Evolutionary conservation across 2,113 vertebrate genomes (phyloP), one percentile per base, ranked within the genome.

Genomic region (Hepsetus odoe): DNA sequence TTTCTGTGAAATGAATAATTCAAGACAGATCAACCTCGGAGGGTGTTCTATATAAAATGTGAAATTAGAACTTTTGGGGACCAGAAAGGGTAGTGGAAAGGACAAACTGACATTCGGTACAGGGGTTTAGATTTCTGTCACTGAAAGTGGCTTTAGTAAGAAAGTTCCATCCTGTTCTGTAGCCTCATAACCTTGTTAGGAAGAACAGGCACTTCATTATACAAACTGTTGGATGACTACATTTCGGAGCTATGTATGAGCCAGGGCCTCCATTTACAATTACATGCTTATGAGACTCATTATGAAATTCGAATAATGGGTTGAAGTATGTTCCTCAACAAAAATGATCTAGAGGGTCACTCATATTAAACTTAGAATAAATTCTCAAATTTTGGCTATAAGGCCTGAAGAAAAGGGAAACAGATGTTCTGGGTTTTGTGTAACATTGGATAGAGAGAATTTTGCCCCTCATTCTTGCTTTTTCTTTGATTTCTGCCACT

Each of bases 321-420:
- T n/a, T 56, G 69, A 79, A 51, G 58, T 64, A 66, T 66, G 26
- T 55, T 73, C 69, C 33, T 44, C 32, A 64, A 51, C 44, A 51
- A 67, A 74, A 30, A 58, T 42, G 18, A 66, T 65, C 18, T 38
- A 32, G 35, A 24, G 28, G 22, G 49, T 38, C 42, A 59, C 32
- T 61, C 24, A 32, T 40, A 61, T 51, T 49, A 24, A 4, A 35
- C 7, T 7, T 16, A 2, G 65, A 28, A 65, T 42, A 61, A 3
- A 53, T 75, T 12, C 26, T 5, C 14, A 28, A 8, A 6, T 42
- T 38, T 77, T 65, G 53, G 44, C 71, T 70, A 28, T 72, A 55
- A 62, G 56, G 33, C 51, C 3, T 56, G 46, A 38, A 71, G 32
- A 20, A 32, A 61, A 55, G 22, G 30, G 14, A 28, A 28, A 46